These are phyloP conservation scores for Stichodactyla mertensii DNA, from an alignment of 64 coral and sea anemone genomes.

Conservation along the genomic window DNA sequence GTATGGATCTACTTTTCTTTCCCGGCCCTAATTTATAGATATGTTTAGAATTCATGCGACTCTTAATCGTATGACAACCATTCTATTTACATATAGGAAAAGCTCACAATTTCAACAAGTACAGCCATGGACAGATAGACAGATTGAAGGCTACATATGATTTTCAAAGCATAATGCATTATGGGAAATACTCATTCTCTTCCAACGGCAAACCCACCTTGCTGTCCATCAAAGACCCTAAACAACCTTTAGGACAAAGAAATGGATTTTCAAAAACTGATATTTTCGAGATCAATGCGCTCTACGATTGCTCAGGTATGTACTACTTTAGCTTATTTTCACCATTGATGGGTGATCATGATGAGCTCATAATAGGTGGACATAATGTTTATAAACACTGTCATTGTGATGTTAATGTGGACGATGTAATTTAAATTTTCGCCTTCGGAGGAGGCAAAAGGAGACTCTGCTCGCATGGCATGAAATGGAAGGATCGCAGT, in stretches of 20 bases:
- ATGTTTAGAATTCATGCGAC: too few species aligned
- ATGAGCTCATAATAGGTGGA: neutral
- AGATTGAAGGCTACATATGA: constrained; percentile 76
- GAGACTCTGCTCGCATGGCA: too few species aligned
- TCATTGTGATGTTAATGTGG: too few species aligned
- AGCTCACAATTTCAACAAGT: constrained; percentile 88
- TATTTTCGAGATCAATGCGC: constrained; percentile 57
- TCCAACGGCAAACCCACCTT: constrained; percentile 60
- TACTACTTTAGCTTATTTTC: neutral
- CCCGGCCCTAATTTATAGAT: too few species aligned
- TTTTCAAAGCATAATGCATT: constrained; percentile 77
- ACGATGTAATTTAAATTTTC: too few species aligned
- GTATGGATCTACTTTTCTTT: too few species aligned
- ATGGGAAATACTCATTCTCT: constrained; percentile 57
- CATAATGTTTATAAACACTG: neutral
- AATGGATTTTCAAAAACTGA: constrained; percentile 56
- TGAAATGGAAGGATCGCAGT: too few species aligned
- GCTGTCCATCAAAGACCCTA: constrained; percentile 23
- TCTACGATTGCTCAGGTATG: constrained; percentile 85
- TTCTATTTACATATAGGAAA: constrained; percentile 19
- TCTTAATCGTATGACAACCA: too few species aligned
- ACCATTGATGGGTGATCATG: neutral
- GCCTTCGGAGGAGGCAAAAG: too few species aligned
- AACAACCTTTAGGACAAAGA: constrained; percentile 45
- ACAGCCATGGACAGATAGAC: constrained; percentile 52